A percentile compares a stretch with the other conserved stretches of the same genome.
Conservation (phyloP, 2,888 invertebrate genomes). For the Rotaria magnacalcarata region DNA sequence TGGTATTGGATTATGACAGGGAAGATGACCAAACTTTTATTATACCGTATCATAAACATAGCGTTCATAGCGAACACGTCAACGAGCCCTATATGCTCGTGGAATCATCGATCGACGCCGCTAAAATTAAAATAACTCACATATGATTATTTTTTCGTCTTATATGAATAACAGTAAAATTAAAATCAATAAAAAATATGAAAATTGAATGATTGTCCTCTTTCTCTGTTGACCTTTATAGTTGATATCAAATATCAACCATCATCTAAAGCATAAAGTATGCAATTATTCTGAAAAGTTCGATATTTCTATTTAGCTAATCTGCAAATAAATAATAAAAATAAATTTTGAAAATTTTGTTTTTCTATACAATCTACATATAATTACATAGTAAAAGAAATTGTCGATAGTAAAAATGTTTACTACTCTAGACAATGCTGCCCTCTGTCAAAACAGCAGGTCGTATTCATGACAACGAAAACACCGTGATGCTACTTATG, state of each 20-base stretch:
- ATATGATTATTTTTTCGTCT: neutral
- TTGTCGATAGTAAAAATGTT: too few species aligned
- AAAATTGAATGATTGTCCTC: too few species aligned
- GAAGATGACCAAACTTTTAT: neutral
- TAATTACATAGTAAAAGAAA: too few species aligned
- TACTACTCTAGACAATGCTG: neutral
- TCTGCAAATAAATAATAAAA: too few species aligned
- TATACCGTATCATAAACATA: neutral
- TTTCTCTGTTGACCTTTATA: too few species aligned
- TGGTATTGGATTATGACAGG: neutral
- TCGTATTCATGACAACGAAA: neutral
- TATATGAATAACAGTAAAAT: neutral
- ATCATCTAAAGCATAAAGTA: too few species aligned
- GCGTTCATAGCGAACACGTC: neutral
- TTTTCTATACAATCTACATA: too few species aligned
- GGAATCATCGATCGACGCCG: neutral
- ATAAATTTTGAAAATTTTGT: too few species aligned
- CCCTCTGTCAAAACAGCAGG: neutral
- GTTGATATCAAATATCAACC: too few species aligned
- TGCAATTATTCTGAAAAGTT: too few species aligned
- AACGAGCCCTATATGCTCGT: neutral
- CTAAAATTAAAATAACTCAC: neutral
- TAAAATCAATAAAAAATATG: neutral
- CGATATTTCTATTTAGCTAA: too few species aligned
- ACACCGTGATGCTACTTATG: neutral